Evolutionary conservation across 2,888 invertebrate genomes (phyloP).

Genomic region (Iphiclides podalirius): DNA sequence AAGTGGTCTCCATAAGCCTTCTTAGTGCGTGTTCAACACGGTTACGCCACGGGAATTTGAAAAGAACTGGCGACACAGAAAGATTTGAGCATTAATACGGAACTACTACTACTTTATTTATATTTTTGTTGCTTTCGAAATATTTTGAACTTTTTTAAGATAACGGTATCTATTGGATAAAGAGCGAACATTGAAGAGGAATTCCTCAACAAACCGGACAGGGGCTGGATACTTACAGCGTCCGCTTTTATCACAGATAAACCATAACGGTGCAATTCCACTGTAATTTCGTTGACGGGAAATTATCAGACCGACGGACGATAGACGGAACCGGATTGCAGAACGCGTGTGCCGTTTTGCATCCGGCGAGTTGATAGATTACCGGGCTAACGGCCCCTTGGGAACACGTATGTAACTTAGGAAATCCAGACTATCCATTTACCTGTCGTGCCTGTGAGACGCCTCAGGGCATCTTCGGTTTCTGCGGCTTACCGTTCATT

Average conservation of each 20-base stretch:
- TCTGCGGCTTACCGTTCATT: constrained; percentile 17
- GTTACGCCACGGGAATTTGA: too few species aligned
- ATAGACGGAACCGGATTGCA: constrained; percentile 40
- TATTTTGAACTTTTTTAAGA: too few species aligned
- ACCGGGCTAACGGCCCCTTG: constrained; percentile 21
- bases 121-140: too few species aligned
- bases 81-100: too few species aligned
- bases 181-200: constrained; percentile 3
- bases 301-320: constrained; percentile 42
- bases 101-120: too few species aligned
- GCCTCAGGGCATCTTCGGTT: constrained; percentile 18
- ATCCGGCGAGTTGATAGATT: constrained; percentile 43
- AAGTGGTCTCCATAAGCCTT: too few species aligned
- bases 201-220: constrained; percentile 9
- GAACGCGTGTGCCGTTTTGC: constrained; percentile 37
- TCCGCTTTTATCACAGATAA: constrained; percentile 23
- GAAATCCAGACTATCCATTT: constrained; percentile 23
- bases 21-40: too few species aligned
- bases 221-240: constrained; percentile 7
- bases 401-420: constrained; percentile 25
- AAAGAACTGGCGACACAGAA: too few species aligned
- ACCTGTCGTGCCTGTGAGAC: constrained; percentile 16
- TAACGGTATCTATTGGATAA: background rate
- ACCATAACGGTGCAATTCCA: constrained; percentile 28
- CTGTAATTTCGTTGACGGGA: constrained; percentile 48